A percentile compares a stretch with the other conserved stretches of the same genome.
phyloP scores from a whole-genome alignment of 2,797 vertebrate species.

The Gobionotothen gibberifrons region DNA sequence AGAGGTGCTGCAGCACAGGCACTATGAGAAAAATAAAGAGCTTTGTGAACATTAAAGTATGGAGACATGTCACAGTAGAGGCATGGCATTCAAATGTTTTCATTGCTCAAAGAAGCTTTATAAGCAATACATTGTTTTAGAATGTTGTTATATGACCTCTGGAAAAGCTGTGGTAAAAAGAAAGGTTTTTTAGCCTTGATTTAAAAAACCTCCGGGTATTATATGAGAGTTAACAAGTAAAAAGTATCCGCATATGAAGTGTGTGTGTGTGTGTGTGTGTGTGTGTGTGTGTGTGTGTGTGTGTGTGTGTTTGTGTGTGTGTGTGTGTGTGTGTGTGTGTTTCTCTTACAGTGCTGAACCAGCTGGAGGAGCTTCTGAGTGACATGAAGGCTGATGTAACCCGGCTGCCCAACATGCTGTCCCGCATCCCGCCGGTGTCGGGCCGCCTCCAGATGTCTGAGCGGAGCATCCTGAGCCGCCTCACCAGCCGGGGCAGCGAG shows the following conservation, averaged over 20 bases:
- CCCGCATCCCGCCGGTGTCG: conserved; percentile 94
- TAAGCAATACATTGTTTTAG: no score
- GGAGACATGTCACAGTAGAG: no score
- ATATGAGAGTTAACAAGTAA: background rate
- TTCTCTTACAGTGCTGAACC: conserved; percentile 91
- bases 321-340: background rate
- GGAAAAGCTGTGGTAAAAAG: no score
- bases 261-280: background rate
- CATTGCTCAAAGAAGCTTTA: no score
- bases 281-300: background rate
- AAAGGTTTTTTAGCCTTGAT: no score
- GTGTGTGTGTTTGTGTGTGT: background rate
- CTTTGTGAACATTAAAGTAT: no score
- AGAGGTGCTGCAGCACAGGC: no score
- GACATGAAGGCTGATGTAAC: conserved; percentile 99
- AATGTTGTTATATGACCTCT: no score
- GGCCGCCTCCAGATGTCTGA: conserved; percentile 98
- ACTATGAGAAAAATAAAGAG: no score
- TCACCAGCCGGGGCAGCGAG: conserved; percentile 93
- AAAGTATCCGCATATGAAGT: background rate
- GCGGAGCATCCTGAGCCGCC: conserved; percentile 95
- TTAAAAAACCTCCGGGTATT: no score
- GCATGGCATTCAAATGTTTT: no score
- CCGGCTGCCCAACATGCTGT: conserved; percentile 96
- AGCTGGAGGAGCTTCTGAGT: conserved; percentile 96